Conservation (phyloP, 2,113 vertebrate species). For the Merops nubicus region DNA sequence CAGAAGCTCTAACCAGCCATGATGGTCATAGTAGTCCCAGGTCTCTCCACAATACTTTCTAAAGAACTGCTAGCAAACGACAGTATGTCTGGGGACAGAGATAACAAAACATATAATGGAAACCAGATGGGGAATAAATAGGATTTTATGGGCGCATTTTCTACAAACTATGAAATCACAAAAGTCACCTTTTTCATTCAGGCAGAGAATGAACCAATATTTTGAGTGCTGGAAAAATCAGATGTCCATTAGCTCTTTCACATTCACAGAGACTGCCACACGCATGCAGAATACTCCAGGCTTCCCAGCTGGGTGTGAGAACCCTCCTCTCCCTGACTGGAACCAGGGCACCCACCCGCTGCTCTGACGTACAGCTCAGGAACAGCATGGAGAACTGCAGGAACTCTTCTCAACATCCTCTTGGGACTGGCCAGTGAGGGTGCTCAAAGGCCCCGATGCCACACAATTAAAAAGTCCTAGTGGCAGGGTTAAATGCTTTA, state of each 20-base stretch:
- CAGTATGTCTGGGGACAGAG: background rate
- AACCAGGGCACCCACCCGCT: background rate
- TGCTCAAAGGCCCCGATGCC: background rate
- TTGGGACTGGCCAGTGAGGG: accelerated
- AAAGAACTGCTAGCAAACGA: background rate
- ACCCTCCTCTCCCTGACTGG: background rate
- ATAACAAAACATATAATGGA: background rate
- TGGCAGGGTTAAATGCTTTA: background rate
- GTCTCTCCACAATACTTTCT: background rate
- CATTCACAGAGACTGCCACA: background rate
- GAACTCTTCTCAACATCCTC: background rate
- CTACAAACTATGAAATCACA: background rate
- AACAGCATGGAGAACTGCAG: background rate
- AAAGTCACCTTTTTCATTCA: background rate
- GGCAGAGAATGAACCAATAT: background rate
- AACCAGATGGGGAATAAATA: background rate
- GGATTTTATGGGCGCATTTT: background rate
- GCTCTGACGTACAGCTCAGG: background rate
- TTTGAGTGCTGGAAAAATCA: background rate
- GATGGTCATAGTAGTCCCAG: background rate
- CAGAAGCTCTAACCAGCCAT: background rate
- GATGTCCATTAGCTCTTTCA: background rate
- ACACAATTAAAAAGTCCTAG: background rate
- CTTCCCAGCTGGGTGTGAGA: background rate
- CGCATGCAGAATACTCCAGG: background rate